Evolutionary conservation across 2,888 invertebrate genomes (phyloP).

Genomic region (Taenaris catops): DNA sequence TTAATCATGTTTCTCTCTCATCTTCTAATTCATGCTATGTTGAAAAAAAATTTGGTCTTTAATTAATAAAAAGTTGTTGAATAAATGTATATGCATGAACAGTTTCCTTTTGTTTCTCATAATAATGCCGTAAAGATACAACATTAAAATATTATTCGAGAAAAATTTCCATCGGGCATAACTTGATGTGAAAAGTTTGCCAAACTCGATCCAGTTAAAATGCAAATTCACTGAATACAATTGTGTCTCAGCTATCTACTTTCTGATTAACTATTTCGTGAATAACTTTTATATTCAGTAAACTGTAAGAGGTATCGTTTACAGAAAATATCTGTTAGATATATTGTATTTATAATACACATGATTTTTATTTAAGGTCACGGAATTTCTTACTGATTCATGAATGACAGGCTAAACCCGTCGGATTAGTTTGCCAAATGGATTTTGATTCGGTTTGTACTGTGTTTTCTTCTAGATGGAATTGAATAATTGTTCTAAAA

Average conservation of each 20-base stretch:
- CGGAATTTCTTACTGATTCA: neutral
- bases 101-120: conserved; percentile 4
- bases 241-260: conserved; percentile 9
- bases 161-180: conserved; percentile 41
- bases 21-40: too few relatives aligned
- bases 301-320: too few relatives aligned
- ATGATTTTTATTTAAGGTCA: too few relatives aligned
- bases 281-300: conserved; percentile 2
- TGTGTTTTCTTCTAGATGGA: too few relatives aligned
- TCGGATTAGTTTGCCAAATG: conserved; percentile 4
- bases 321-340: too few relatives aligned
- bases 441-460: too few relatives aligned
- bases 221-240: conserved; percentile 39
- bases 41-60: too few relatives aligned
- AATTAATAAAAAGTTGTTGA: too few relatives aligned
- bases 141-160: conserved; percentile 23
- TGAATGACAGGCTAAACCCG: conserved; percentile 3
- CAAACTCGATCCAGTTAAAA: conserved; percentile 48
- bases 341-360: too few relatives aligned
- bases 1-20: too few relatives aligned
- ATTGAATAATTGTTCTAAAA: too few relatives aligned
- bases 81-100: conserved; percentile 2
- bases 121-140: conserved; percentile 10
- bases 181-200: conserved; percentile 57
- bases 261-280: conserved; percentile 10